Evolutionary conservation across 1,140 invertebrate genomes (phyloP), one percentile per base, ranked within the genome.

Genomic region (Psilanteris sp.): DNA sequence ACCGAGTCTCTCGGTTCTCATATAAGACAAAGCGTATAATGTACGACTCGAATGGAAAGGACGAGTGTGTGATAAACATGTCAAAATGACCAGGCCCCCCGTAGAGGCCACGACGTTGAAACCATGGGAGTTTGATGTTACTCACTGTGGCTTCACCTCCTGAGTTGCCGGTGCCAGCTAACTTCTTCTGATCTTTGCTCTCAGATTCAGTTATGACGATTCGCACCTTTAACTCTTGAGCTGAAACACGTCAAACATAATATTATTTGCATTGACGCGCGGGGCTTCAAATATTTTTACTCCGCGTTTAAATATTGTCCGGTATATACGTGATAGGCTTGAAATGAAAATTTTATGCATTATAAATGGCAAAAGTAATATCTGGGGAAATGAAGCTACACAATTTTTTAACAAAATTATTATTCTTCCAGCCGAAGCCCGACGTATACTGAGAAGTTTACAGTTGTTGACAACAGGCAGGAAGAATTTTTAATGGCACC

Each of bases 41-140:
- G 62, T 71, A 77, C 64, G 52, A 50, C 64, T 54, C 68, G 73
- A 80, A 71, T 79, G 78, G 61, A 76, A 50, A 55, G 77, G 80
- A 82, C 79, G 81, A 83, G 83, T 44, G 80, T 80, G 80, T 81
- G 79, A 85, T 85, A 85, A 85, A 85, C 81, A 85, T 85, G 82
- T 80, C 83, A 83, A 64, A 20, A 64, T 59, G 57, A 72, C 59
- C 74, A 77, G 79, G 73, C 80, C 78, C 78, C 79, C 79, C 80
- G 82, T 67, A 74, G 77, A 55, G 68, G 76, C 74, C 57, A 67
- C 61, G 75, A 71, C 67, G 77, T 79, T 70, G 57, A 43, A 44
- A 76, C 77, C 71, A 77, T 73, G 79, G 59, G 75, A 85, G 73
- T 78, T 75, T 83, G 75, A 77, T 79, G 74, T 71, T 77, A 66